Conservation (phyloP, 2,113 vertebrate species). For the Psammodynastes pulverulentus region DNA sequence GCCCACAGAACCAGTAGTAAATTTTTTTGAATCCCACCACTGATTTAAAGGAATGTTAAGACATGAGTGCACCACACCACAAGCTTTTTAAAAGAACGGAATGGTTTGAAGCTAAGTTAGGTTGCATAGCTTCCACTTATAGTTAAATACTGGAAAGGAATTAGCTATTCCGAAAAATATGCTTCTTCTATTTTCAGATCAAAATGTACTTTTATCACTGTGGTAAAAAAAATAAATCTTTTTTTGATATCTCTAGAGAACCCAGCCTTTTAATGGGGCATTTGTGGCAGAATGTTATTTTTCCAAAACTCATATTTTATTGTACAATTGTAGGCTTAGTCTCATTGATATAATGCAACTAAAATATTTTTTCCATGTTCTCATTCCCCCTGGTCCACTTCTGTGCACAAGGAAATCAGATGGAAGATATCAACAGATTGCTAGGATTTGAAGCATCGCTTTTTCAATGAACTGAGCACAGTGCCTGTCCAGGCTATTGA, state of each 20-base stretch:
- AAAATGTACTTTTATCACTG: not conserved
- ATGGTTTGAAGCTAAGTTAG: not conserved
- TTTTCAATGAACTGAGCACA: not conserved
- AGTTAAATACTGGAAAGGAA: not conserved
- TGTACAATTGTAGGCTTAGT: not conserved
- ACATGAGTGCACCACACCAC: not conserved
- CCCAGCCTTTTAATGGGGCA: not conserved
- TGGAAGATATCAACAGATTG: not conserved
- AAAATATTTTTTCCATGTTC: not conserved
- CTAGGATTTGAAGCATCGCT: not conserved
- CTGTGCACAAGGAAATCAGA: not conserved
- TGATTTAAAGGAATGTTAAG: not conserved
- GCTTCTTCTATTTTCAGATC: not conserved
- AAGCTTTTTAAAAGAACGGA: not conserved
- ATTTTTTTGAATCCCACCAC: no score
- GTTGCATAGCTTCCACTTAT: not conserved
- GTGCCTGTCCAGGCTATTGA: not conserved
- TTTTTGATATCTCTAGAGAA: not conserved
- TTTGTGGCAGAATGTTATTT: not conserved
- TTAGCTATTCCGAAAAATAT: not conserved
- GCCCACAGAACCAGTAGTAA: no score
- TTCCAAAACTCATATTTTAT: not conserved
- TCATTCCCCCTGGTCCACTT: not conserved
- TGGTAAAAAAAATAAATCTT: not conserved
- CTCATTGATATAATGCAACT: not conserved